Evolutionary conservation across 2,888 invertebrate genomes (phyloP), one percentile per base, ranked within the genome.

Genomic region (Phrixothrix hirtus): DNA sequence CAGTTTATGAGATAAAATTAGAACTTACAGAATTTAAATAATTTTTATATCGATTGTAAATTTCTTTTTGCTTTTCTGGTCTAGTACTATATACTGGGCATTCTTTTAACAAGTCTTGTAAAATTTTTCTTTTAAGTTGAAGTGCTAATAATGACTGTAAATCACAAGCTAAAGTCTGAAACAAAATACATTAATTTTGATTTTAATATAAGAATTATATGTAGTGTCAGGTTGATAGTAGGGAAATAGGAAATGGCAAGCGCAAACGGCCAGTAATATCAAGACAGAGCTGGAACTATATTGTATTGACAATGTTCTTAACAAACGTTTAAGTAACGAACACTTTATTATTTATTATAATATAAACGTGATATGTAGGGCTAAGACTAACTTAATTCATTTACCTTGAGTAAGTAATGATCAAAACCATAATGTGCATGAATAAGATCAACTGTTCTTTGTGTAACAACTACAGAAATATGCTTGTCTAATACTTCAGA

Each of bases 361-460:
- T 27, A n/a, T 29, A 6, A 29, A 29, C 5, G 5, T 29, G 5
- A 31, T 12, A 6, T 7, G 6, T 31, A 11, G 31, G 3, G 14
- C 4, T 34, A 34, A 4, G 10, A 14, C 5, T 14, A 2, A 26
- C 12, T 21, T n/a, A n/a, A n/a, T n/a, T n/a, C n/a, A n/a, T n/a
- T n/a, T 21, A 88, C 89, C 80, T 88, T 88, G 13, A 99, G 80
- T 66, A 99, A 79, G 76, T 99, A 99, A 74, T 89, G 87, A 78
- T 99, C 99, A 67, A 99, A 90, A 5, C 99, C 98, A 77, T 88
- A 88, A 69, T 89, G 83, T 59, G 92, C 84, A 77, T 97, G 89
- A 59, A 99, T 94, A 58, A 94, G 79, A 61, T 83, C 79, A 44
- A 95, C 80, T 0, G 95, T 87, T 62, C 95, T 81, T 47, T 86